Percentiles rank a stretch among this genome's conserved stretches.
Evolutionary conservation across 2,113 vertebrate genomes (phyloP).

Genomic region (Protobothrops flavoviridis): DNA sequence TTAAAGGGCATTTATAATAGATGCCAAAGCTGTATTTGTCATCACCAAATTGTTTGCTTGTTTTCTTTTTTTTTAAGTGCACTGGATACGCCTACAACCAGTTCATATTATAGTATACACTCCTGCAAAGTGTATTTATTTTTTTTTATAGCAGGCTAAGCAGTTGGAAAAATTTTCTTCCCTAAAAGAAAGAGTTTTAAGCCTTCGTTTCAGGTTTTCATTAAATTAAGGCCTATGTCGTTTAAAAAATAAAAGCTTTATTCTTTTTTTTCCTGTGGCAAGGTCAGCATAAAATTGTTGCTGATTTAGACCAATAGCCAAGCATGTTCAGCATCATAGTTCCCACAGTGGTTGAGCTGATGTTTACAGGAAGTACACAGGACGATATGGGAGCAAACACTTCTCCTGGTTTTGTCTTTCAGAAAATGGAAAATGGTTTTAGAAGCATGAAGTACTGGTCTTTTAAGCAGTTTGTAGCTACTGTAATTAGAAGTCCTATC

Average conservation of each 20-base stretch:
- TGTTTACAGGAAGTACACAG: not conserved
- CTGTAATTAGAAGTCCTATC: not conserved
- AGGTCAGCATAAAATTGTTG: not conserved
- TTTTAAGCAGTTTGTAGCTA: not conserved
- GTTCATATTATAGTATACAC: not conserved
- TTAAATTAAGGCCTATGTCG: not conserved
- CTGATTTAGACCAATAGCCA: not conserved
- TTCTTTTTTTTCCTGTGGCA: not conserved
- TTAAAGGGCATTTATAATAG: not conserved
- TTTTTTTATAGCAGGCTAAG: accelerated
- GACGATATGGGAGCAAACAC: not conserved
- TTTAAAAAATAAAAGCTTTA: not conserved
- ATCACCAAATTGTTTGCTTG: not conserved
- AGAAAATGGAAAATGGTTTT: not conserved
- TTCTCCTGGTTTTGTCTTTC: not conserved
- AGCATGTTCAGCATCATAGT: not conserved
- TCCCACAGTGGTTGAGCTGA: not conserved
- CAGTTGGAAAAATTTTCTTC: too few relatives aligned
- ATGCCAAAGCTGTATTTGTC: not conserved
- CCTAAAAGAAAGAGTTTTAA: not conserved
- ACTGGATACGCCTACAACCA: not conserved
- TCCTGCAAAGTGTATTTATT: not conserved
- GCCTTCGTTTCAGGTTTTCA: not conserved
- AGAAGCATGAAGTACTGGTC: not conserved
- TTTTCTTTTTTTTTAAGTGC: not conserved